Evolutionary conservation across 2,888 invertebrate species (phyloP).

Genomic region (Archaeoteleia sp.): DNA sequence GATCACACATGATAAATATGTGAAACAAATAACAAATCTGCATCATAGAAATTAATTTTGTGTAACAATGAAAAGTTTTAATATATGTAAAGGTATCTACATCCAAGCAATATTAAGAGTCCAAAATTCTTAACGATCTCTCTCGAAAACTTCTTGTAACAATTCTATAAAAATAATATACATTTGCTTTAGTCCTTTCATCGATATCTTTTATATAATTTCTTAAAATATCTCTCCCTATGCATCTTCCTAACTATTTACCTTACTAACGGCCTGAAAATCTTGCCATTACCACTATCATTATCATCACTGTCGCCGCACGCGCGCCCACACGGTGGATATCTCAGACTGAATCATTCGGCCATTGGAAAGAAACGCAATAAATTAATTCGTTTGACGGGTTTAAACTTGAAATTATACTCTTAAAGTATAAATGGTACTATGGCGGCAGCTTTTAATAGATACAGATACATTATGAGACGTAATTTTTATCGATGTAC

Average conservation of each 20-base stretch:
- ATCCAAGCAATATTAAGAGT: constrained; percentile 37
- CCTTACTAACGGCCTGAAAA: constrained; percentile 58
- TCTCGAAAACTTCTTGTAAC: constrained; percentile 22
- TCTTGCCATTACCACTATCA: constrained; percentile 57
- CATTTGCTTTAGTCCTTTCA: constrained; percentile 15
- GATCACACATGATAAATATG: constrained; percentile 22
- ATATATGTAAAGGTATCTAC: constrained; percentile 14
- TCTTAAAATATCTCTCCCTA: constrained; percentile 24
- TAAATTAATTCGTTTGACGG: constrained; percentile 22
- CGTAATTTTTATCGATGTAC: constrained; percentile 40
- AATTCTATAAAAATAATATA: constrained; percentile 21
- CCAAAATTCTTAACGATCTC: constrained; percentile 10
- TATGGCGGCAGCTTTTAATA: constrained; percentile 46
- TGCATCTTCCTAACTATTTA: constrained; percentile 36
- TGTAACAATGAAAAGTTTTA: too few species aligned
- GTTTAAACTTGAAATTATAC: constrained; percentile 25
- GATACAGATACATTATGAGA: constrained; percentile 42
- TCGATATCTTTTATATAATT: constrained; percentile 18
- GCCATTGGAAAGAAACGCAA: constrained; percentile 49
- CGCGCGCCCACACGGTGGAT: constrained; percentile 72
- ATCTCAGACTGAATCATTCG: constrained; percentile 53
- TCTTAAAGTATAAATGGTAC: constrained; percentile 25
- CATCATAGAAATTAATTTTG: constrained; percentile 6
- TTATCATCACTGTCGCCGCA: constrained; percentile 65
- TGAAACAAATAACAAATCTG: constrained; percentile 16